These are phyloP conservation scores for Microcebus jonahi DNA, from an alignment of 2,113 vertebrate species.

Conservation along the genomic window DNA sequence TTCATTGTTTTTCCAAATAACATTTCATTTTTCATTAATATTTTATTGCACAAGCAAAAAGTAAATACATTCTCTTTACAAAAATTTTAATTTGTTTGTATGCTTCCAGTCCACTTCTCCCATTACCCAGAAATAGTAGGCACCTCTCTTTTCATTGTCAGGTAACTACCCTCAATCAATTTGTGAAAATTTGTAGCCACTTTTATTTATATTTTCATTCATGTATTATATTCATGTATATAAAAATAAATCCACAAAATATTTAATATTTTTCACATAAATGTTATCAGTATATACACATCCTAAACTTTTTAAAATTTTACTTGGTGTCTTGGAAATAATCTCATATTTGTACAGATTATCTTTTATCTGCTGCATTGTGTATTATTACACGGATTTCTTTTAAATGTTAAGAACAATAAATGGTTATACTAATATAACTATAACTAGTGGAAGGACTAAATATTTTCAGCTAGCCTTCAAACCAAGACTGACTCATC, in stretches of 20 bases:
- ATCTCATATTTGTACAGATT: not conserved
- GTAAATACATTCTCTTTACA: not conserved
- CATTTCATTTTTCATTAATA: not conserved
- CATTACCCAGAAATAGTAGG: not conserved
- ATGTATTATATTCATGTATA: not conserved
- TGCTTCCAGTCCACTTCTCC: not conserved
- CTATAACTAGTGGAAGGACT: not conserved
- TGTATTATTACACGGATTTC: not conserved
- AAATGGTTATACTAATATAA: not conserved
- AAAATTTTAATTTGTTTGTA: not conserved
- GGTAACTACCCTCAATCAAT: not conserved
- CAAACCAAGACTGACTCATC: not conserved
- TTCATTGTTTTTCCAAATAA: not conserved
- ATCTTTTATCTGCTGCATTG: not conserved
- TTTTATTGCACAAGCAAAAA: not conserved
- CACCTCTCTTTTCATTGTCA: not conserved
- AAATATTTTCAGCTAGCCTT: not conserved
- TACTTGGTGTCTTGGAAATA: not conserved
- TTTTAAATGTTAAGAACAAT: not conserved
- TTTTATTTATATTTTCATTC: not conserved
- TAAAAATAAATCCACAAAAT: not conserved
- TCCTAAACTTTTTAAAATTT: not conserved
- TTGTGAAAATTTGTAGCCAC: not conserved
- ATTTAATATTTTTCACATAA: not conserved
- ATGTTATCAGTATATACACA: not conserved